phyloP scores from a whole-genome alignment of 2,113 vertebrate species.

The Thinocorus orbignyianus region DNA sequence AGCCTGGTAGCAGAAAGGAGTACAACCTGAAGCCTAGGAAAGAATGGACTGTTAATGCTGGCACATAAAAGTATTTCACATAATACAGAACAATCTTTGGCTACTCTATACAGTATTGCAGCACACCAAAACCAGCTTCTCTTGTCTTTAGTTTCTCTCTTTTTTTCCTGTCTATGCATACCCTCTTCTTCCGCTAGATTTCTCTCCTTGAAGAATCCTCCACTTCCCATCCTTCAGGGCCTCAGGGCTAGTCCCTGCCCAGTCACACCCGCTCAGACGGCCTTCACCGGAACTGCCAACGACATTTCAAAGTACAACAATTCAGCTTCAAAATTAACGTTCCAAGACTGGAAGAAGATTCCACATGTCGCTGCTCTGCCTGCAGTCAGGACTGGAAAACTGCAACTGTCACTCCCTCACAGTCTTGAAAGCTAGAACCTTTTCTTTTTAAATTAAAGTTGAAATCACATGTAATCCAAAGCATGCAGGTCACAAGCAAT shows the following conservation, averaged over 20 bases:
- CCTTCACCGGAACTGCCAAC: background rate
- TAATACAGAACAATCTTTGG: background rate
- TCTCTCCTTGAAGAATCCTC: background rate
- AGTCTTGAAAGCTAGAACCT: background rate
- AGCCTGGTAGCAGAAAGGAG: background rate
- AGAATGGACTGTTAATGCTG: background rate
- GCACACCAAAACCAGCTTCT: background rate
- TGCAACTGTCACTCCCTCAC: background rate
- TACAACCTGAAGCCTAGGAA: background rate
- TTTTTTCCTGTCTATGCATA: accelerated
- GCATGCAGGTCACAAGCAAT: background rate
- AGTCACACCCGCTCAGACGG: background rate
- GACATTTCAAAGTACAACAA: background rate
- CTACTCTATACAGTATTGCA: background rate
- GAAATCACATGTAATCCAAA: background rate
- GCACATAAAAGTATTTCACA: background rate
- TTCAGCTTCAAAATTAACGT: background rate
- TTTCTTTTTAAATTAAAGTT: background rate
- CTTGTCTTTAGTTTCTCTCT: background rate
- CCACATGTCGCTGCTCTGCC: background rate
- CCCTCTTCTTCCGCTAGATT: background rate
- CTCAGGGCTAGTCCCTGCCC: background rate
- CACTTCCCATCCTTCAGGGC: background rate
- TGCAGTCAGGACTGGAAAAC: background rate
- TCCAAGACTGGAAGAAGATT: background rate